Evolutionary conservation across 2,113 vertebrate species (phyloP), one percentile per base, ranked within the genome.

Genomic region (Lipotes vexillifer): DNA sequence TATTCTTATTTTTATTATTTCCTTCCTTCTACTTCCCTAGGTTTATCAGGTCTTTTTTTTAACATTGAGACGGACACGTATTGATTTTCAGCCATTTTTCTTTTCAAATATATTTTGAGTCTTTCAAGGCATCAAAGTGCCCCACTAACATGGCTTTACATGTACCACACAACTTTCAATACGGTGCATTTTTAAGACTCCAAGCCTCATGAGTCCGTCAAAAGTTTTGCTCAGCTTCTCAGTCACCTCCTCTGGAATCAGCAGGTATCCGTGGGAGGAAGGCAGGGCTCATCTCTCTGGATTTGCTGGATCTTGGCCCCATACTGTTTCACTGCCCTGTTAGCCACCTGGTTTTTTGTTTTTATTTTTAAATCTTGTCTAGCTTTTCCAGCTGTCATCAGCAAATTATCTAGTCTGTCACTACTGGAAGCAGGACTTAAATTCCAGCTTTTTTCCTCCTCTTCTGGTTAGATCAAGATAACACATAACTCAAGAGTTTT

Each of bases 401-500:
- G 8, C 31, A 85, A 89, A 77, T 13, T 8, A 75, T 36, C 91
- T 61, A 65, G 33, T 38, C 71, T 59, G 17, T 65, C 46, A 55
- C 10, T 72, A 38, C 68, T 31, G 15, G 75, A 29, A 46, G 17
- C 36, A 72, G 44, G 82, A 89, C 87, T 75, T 36, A 63, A 57
- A 88, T 72, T 84, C 20, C 33, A 84, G 72, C 46, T 29, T 31
- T 38, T 52, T 46, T 17, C 33, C 57, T 91, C 63, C 29, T 87
- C 38, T 93, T 74, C 15, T 87, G 75, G 36, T 81, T 75, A 65
- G n/a, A 97, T 94, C 89, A 85, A 71, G 94, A 81, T 31, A 96
- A 96, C 18, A 65, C 8, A 69, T 46, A 84, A 65, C 36, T 38
- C 85, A n/a, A 33, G 12, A 71, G 21, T 87, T 89, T 92, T 81